Base-by-base conservation (phyloP, 1,140 invertebrate species). In the Diabrotica undecimpunctata region DNA sequence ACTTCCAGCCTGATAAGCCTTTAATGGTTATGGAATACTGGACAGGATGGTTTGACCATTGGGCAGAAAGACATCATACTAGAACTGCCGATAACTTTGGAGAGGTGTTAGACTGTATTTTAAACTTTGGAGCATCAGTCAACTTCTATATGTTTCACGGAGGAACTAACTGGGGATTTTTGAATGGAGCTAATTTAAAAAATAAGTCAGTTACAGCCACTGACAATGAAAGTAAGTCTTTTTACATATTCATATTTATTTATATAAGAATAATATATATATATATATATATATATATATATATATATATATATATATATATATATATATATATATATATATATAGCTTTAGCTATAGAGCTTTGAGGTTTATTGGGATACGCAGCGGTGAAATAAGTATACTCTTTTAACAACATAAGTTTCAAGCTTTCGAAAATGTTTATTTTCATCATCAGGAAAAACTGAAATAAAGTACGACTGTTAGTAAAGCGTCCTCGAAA, bases 61-160 rank as follows among this genome's bases (percentile, higher is more conserved):
- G 75, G 76, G 64, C 62, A 0, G 62, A 70, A 14, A 59, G 13
- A 8, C 76, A 78, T 64, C 62, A 73, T 52, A 68, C 56, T 3
- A 64, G 68, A 54, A 66, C 66, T 9, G 50, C 51, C 1, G 54
- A 64, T n/a, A 51, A 62, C 11, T 75, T 73, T 53, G 8, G 54
- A 13, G 11, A 66, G 5, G 65, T 69, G 61, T 66, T 76, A 37
- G 66, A 72, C 59, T 35, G 54, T 9, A 73, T 79, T 51, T 38
- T 79, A 13, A 61, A 56, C n/a, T 75, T 64, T 64, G 71, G 82
- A 37, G 81, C 82, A n/a, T 87, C 83, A 6, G 81, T 90, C 38
- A 89, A 87, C 74, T 82, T 88, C 66, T 89, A 88, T 77, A 89
- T 90, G 87, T 88, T 89, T 68, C 84, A 86, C 72, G 88, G 88